Percentiles rank a stretch among this genome's conserved stretches.
Conservation (phyloP, 2,888 invertebrate species). For the Stramonita haemastoma region DNA sequence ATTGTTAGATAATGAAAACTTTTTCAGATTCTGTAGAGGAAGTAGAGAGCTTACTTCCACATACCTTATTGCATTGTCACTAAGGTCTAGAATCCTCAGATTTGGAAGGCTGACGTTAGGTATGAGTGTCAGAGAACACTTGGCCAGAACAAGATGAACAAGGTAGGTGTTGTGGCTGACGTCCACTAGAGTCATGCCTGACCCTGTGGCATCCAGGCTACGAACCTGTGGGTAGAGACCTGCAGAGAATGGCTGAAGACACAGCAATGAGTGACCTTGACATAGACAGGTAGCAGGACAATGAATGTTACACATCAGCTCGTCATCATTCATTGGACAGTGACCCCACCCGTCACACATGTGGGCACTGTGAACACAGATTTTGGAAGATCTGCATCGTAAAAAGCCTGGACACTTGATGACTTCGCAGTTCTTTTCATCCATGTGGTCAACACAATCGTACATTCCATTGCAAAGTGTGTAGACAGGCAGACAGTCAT, state of each 20-base stretch:
- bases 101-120: not conserved
- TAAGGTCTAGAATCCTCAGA: not conserved
- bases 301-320: not conserved
- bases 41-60: not conserved
- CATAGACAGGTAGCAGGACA: conserved; percentile 3
- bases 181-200: not conserved
- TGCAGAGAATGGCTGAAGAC: conserved; percentile 6
- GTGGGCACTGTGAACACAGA: conserved; percentile 2
- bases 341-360: conserved; percentile 26
- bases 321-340: conserved; percentile 22
- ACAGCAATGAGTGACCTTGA: conserved; percentile 18
- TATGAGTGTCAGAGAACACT: not conserved
- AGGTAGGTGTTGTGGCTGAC: not conserved
- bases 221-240: not conserved
- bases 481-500: conserved; percentile 19
- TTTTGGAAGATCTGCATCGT: not conserved
- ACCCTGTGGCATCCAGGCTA: conserved; percentile 1
- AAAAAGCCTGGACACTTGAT: conserved; percentile 12
- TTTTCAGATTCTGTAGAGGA: not conserved
- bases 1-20: not conserved
- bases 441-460: not conserved
- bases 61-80: not conserved
- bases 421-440: not conserved
- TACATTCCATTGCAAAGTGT: conserved; percentile 21
- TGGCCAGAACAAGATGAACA: not conserved